These are phyloP conservation scores for Acanthosepion esculentum DNA, from an alignment of 2,888 invertebrate species.

Conservation along the genomic window DNA sequence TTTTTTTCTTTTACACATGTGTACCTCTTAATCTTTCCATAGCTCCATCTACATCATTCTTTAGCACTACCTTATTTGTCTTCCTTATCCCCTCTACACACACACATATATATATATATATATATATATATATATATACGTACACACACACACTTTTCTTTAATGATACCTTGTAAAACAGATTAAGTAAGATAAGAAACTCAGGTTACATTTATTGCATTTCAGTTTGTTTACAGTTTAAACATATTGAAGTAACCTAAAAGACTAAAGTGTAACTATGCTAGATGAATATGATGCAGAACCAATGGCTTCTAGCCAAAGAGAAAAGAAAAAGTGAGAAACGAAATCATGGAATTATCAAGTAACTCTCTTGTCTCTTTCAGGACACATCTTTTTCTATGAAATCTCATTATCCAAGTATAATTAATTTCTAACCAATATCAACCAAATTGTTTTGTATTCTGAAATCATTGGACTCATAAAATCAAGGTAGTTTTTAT, in stretches of 20 bases:
- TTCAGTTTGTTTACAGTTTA: neutral
- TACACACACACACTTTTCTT: neutral
- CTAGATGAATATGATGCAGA: neutral
- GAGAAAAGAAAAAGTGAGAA: neutral
- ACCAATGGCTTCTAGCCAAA: neutral
- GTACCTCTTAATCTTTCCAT: too few relatives aligned
- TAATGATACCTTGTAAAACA: neutral
- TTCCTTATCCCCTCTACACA: neutral
- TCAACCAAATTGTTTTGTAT: too few relatives aligned
- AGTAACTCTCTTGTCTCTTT: neutral
- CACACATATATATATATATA: too few relatives aligned
- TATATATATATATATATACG: too few relatives aligned
- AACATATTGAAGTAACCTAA: neutral
- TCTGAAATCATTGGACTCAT: too few relatives aligned
- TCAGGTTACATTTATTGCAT: neutral
- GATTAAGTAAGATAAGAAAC: neutral
- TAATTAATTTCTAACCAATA: too few relatives aligned
- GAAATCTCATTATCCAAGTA: too few relatives aligned
- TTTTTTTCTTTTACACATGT: neutral
- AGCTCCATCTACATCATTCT: neutral
- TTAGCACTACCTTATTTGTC: neutral
- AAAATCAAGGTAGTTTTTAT: too few relatives aligned
- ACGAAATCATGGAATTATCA: neutral
- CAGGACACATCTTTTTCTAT: neutral
- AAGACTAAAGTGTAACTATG: neutral